phyloP scores from a whole-genome alignment of 2,113 vertebrate species.

The Raja brachyura region DNA sequence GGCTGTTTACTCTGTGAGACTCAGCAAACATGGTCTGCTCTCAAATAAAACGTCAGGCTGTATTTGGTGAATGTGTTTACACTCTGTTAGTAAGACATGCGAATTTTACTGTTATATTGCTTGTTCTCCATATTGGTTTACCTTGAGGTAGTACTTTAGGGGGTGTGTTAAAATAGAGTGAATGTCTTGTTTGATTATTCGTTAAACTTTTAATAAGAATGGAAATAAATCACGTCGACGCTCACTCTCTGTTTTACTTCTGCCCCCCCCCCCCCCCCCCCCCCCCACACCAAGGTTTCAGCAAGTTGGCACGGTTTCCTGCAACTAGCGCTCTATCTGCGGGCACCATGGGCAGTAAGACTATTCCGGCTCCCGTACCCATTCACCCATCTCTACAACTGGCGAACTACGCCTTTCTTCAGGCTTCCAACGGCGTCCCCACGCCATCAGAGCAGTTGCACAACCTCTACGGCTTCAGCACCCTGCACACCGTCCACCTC shows the following conservation, averaged over 20 bases:
- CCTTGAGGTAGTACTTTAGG: not conserved
- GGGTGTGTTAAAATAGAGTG: not conserved
- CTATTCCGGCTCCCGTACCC: conserved; percentile 85
- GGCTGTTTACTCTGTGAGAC: not conserved
- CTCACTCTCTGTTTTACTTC: not conserved
- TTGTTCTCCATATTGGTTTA: not conserved
- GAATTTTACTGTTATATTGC: not conserved
- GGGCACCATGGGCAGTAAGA: conserved; percentile 86
- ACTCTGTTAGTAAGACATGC: not conserved
- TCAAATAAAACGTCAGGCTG: not conserved
- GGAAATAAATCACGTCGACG: not conserved
- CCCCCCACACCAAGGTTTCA: conserved; percentile 26
- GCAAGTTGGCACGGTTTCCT: not conserved
- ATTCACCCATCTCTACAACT: conserved; percentile 92
- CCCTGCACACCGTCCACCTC: conserved; percentile 85
- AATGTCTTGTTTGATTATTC: not conserved
- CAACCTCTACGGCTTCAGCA: conserved; percentile 87
- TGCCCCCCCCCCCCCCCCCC: not conserved
- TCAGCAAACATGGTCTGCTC: no score
- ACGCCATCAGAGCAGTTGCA: conserved; percentile 84
- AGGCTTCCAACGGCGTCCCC: conserved; percentile 84
- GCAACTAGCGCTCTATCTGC: not conserved
- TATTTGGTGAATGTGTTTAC: not conserved
- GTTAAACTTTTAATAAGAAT: not conserved
- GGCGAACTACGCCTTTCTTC: conserved; percentile 90